Conservation (phyloP, 92 coral and sea anemone species). For the Siderastrea radians region DNA sequence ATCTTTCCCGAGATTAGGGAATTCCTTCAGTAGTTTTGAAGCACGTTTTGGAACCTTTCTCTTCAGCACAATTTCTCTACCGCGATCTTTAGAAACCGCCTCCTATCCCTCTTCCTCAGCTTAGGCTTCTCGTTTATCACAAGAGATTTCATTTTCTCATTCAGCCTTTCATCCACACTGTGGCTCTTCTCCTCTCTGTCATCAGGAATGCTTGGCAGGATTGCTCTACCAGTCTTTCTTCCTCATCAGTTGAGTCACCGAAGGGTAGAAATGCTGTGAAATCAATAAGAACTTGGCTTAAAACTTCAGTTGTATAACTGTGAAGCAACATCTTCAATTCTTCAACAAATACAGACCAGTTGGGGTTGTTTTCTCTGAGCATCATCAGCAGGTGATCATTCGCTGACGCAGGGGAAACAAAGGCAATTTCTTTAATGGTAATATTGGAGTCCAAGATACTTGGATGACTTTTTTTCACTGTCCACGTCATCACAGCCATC, state of each 20-base stretch:
- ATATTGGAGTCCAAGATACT: slow-evolving; percentile 33
- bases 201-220: slow-evolving; percentile 54
- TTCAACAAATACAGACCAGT: slow-evolving; percentile 69
- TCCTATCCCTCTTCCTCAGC: slow-evolving; percentile 60
- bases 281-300: slow-evolving; percentile 48
- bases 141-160: slow-evolving; percentile 59
- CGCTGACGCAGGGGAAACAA: slow-evolving; percentile 50
- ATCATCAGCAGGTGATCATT: slow-evolving; percentile 47
- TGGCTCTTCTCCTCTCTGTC: slow-evolving; percentile 47
- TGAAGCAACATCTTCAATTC: slow-evolving; percentile 61
- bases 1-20: slow-evolving; percentile 64
- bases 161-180: slow-evolving; percentile 52
- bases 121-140: slow-evolving; percentile 46
- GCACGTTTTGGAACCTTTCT: slow-evolving; percentile 64
- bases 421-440: slow-evolving; percentile 42
- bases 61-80: slow-evolving; percentile 47
- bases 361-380: slow-evolving; percentile 49
- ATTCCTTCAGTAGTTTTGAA: slow-evolving; percentile 42
- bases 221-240: slow-evolving; percentile 52
- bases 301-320: slow-evolving; percentile 23
- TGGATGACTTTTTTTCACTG: slow-evolving; percentile 36
- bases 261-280: slow-evolving; percentile 48
- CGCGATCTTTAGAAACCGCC: slow-evolving; percentile 49
- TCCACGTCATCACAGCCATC: slow-evolving; percentile 52
- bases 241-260: slow-evolving; percentile 49